phyloP scores from a whole-genome alignment of 2,113 vertebrate species.

The Hyaena hyaena region DNA sequence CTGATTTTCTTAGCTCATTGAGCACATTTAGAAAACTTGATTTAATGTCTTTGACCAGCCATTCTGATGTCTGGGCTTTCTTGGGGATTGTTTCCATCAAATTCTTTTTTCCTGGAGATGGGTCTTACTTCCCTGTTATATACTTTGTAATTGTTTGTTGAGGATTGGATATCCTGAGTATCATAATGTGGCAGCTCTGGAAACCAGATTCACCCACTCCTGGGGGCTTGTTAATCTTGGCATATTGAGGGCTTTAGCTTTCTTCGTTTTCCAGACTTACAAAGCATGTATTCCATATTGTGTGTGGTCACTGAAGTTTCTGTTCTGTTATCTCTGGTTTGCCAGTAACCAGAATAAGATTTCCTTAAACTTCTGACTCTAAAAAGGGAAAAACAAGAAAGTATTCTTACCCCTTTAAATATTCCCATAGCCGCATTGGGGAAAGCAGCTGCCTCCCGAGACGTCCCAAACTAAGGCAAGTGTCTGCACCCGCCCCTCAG shows the following conservation, averaged over 20 bases:
- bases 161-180: background rate
- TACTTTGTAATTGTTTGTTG: background rate
- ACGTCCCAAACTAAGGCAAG: background rate
- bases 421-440: background rate
- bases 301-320: background rate
- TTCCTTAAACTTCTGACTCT: slow-evolving; percentile 1
- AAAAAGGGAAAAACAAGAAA: background rate
- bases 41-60: background rate
- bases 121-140: background rate
- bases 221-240: background rate
- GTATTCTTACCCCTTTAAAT: background rate
- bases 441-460: background rate
- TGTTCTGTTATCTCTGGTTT: background rate
- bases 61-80: background rate
- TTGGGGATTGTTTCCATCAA: background rate
- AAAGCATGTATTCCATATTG: background rate
- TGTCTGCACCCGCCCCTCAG: background rate
- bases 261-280: background rate
- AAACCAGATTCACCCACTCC: background rate
- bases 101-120: background rate
- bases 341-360: background rate
- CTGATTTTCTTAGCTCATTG: background rate
- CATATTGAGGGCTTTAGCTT: background rate
- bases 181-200: background rate
- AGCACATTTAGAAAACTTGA: background rate